Percentiles rank a stretch among this genome's conserved stretches.
Conservation (phyloP, 23 tunicate species). For the Halocynthia aurantium region DNA sequence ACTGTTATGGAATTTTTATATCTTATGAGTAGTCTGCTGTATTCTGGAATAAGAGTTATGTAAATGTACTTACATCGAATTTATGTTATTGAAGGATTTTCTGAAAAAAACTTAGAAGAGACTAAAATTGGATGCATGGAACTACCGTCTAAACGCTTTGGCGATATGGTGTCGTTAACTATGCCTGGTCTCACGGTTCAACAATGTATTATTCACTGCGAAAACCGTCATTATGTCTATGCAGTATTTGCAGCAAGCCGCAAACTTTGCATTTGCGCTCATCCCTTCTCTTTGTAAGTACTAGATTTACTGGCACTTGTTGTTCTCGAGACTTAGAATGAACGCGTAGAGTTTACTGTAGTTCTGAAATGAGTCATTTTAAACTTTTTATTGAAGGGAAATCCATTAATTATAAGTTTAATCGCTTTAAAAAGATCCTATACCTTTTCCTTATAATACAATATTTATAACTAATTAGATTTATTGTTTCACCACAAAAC, state of each 20-base stretch:
- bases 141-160: too few species aligned
- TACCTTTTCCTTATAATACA: too few species aligned
- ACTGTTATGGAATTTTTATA: too few species aligned
- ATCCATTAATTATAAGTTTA: too few species aligned
- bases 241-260: neutral
- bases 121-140: neutral
- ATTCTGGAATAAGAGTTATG: too few species aligned
- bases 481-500: too few species aligned
- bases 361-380: neutral
- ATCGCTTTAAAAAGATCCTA: too few species aligned
- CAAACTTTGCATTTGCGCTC: neutral
- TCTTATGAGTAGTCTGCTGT: too few species aligned
- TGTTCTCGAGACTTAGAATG: too few species aligned
- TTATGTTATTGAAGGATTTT: neutral
- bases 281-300: neutral
- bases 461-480: too few species aligned
- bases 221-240: neutral
- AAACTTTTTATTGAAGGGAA: neutral
- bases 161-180: too few species aligned
- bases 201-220: slow-evolving; percentile 1
- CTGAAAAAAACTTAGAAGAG: neutral
- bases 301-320: neutral
- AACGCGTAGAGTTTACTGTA: neutral
- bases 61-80: too few species aligned
- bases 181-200: neutral